phyloP scores from a whole-genome alignment of 2,113 vertebrate species.

The Pogona vitticeps region DNA sequence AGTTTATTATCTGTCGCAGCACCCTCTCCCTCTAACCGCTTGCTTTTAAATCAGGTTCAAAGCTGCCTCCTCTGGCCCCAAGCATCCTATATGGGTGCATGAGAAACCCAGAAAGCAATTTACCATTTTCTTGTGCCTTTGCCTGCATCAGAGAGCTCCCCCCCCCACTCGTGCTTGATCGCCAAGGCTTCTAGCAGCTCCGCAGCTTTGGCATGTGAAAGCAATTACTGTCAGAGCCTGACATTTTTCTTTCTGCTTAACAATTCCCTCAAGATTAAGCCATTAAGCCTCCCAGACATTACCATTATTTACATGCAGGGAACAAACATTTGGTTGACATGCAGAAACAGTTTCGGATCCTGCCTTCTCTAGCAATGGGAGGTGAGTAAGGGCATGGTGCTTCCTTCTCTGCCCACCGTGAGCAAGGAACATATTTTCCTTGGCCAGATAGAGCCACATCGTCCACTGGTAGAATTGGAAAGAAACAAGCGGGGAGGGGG shows the following conservation, averaged over 20 bases:
- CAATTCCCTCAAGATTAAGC: constrained; percentile 62
- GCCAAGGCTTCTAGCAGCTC: constrained; percentile 43
- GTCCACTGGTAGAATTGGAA: not conserved
- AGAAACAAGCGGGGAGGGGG: not conserved
- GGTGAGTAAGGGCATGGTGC: not conserved
- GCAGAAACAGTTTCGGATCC: not conserved
- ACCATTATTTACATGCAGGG: constrained; percentile 61
- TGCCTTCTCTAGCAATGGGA: not conserved
- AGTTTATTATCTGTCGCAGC: too few relatives aligned
- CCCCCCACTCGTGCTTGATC: constrained; percentile 40
- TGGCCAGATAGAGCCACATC: not conserved
- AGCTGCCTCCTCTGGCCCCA: not conserved
- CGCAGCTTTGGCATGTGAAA: constrained; percentile 64
- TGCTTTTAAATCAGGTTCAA: too few relatives aligned
- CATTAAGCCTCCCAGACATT: constrained; percentile 65
- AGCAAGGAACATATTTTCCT: not conserved
- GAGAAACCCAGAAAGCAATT: not conserved
- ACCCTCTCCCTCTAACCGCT: too few relatives aligned
- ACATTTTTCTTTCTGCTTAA: constrained; percentile 71
- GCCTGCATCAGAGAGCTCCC: not conserved
- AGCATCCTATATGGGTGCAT: not conserved
- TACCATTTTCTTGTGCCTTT: not conserved
- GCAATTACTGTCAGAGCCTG: constrained; percentile 70
- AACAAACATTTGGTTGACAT: constrained; percentile 46
- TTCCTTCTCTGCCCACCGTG: not conserved